A percentile compares a stretch with the other conserved stretches of the same genome.
phyloP scores from a whole-genome alignment of 2,113 vertebrate genomes.

The Zingel zingel region DNA sequence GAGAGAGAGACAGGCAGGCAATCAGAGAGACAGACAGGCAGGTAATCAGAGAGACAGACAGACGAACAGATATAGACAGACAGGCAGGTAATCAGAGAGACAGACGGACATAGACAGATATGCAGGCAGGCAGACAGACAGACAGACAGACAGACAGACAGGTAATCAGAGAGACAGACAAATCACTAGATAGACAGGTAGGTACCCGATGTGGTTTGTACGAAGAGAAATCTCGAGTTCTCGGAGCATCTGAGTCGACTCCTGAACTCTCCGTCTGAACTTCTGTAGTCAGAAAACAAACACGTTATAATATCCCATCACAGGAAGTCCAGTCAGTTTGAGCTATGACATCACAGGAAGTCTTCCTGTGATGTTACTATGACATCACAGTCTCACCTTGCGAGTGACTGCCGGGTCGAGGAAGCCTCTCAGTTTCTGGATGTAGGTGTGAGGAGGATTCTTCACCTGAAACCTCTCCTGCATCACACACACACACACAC shows the following conservation, averaged over 20 bases:
- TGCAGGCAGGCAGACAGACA: no score
- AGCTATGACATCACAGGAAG: no score
- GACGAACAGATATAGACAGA: no score
- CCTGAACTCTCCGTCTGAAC: constrained; percentile 77
- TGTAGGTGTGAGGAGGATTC: constrained; percentile 95
- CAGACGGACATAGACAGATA: constrained; percentile 14
- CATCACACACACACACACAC: constrained; percentile 17
- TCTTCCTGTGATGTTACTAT: not conserved
- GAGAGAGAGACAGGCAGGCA: no score
- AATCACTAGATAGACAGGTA: not conserved
- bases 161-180: not conserved
- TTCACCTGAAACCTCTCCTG: constrained; percentile 97
- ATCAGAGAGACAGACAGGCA: no score
- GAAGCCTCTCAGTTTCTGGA: constrained; percentile 94
- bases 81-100: not conserved
- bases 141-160: no score
- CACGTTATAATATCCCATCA: no score
- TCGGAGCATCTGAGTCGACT: constrained; percentile 77
- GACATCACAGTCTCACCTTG: constrained; percentile 84
- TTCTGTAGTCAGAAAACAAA: constrained; percentile 58
- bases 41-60: no score
- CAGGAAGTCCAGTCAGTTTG: no score
- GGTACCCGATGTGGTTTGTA: constrained; percentile 78
- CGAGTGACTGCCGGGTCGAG: constrained; percentile 93
- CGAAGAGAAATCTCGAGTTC: constrained; percentile 79